A percentile compares a stretch with the other conserved stretches of the same genome.
Conservation (phyloP, 1,140 invertebrate species). For the Eumaeus atala region DNA sequence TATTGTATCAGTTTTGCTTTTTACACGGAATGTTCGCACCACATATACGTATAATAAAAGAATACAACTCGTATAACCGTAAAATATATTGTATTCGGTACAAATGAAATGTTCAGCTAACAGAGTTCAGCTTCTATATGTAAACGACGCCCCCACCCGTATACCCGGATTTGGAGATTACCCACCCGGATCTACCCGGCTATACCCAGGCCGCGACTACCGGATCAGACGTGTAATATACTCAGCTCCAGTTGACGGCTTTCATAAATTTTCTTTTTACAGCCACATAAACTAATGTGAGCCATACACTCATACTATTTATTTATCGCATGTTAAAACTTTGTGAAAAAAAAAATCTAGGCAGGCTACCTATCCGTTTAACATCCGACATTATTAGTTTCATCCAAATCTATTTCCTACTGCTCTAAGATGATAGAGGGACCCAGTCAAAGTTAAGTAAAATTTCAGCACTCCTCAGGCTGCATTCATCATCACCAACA, state of each 20-base stretch:
- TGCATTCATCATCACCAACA: no score
- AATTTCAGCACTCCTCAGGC: no score
- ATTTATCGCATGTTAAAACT: no score
- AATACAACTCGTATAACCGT: neutral
- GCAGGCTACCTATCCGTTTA: no score
- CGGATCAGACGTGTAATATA: slow-evolving; percentile 2
- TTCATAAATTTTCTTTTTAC: slow-evolving; percentile 9
- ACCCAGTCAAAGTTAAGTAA: no score
- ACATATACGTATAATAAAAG: neutral
- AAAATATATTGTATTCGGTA: slow-evolving; percentile 9
- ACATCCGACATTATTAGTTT: no score
- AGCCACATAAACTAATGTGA: neutral
- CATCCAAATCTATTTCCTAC: no score
- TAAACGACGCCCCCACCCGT: neutral
- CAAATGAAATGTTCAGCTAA: slow-evolving; percentile 9
- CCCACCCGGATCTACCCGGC: no score
- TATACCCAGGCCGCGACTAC: neutral
- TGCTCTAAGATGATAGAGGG: no score
- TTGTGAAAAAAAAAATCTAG: no score
- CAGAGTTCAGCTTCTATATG: neutral
- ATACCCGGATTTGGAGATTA: no score
- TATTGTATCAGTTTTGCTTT: no score
- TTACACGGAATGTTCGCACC: neutral
- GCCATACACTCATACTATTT: neutral
- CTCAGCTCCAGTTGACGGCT: neutral